Conservation (phyloP, 2,797 vertebrate species). For the Triplophysa yarkandensis region DNA sequence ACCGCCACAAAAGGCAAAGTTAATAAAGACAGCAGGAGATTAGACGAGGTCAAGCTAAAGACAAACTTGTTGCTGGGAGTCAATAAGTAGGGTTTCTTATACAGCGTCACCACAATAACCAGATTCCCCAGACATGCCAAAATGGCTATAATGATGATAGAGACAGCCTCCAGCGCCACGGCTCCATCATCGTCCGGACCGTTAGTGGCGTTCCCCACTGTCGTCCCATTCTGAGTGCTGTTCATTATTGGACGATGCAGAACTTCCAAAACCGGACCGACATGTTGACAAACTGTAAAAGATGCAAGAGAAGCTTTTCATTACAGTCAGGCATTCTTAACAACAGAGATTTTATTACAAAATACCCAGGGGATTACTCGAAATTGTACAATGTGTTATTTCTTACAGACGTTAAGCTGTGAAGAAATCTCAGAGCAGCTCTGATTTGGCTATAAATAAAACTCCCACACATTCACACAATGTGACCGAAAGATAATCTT, state of each 20-base stretch:
- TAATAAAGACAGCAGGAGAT: conserved; percentile 89
- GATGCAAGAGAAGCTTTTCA: not conserved
- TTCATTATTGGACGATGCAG: conserved; percentile 51
- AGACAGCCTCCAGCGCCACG: conserved; percentile 81
- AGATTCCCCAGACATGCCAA: conserved; percentile 93
- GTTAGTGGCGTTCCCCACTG: conserved; percentile 37
- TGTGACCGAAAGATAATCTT: not conserved
- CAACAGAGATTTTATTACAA: conserved; percentile 29
- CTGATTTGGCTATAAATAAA: not conserved
- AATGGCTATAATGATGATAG: conserved; percentile 88
- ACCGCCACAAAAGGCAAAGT: conserved; percentile 93
- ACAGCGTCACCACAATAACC: conserved; percentile 88
- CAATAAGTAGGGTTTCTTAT: conserved; percentile 93
- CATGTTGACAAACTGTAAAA: conserved; percentile 42
- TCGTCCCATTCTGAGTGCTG: conserved; percentile 54
- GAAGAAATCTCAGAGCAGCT: not conserved
- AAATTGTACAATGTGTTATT: conserved; percentile 27
- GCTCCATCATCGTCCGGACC: conserved; percentile 59
- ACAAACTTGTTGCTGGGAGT: conserved; percentile 99
- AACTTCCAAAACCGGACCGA: conserved; percentile 22
- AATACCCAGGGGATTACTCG: conserved; percentile 28
- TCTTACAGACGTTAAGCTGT: conserved; percentile 33
- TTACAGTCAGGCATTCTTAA: not conserved
- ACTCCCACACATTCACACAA: conserved; percentile 2
- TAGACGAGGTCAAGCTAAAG: conserved; percentile 95